A percentile compares a stretch with the other conserved stretches of the same genome.
phyloP scores from a whole-genome alignment of 2,888 invertebrate genomes.

The Mactromeris polynyma region DNA sequence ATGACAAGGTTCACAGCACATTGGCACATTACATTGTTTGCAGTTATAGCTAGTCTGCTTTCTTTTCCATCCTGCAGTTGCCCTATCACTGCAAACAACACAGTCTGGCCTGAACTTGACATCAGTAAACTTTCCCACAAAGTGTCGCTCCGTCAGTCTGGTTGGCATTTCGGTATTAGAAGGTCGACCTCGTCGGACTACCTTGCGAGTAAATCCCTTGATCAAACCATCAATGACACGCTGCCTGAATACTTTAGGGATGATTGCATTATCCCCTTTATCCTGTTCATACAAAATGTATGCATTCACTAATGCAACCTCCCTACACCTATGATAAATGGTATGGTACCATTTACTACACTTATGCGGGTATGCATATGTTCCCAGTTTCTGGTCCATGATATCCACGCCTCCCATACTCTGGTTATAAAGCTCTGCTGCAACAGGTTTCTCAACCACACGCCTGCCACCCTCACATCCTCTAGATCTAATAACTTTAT shows the following conservation, averaged over 20 bases:
- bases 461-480: not conserved
- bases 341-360: constrained; percentile 56
- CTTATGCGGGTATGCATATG: constrained; percentile 53
- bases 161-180: constrained; percentile 33
- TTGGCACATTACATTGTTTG: constrained; percentile 45
- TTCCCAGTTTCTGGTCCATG: constrained; percentile 46
- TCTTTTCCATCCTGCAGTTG: constrained; percentile 53
- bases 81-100: constrained; percentile 49
- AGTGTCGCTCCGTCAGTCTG: constrained; percentile 51
- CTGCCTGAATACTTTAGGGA: constrained; percentile 38
- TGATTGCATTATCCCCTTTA: not conserved
- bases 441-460: not conserved
- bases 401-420: constrained; percentile 62
- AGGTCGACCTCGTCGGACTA: constrained; percentile 2
- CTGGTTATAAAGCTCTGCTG: not conserved
- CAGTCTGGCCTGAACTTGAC: constrained; percentile 58
- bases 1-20: constrained; percentile 56
- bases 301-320: constrained; percentile 56
- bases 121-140: constrained; percentile 37
- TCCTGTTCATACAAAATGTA: constrained; percentile 52
- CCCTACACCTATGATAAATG: constrained; percentile 43
- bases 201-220: constrained; percentile 22
- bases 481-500: not conserved
- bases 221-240: constrained; percentile 56
- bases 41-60: constrained; percentile 52